phyloP scores from a whole-genome alignment of 2,888 invertebrate genomes.

The Lochmaea crataegi region DNA sequence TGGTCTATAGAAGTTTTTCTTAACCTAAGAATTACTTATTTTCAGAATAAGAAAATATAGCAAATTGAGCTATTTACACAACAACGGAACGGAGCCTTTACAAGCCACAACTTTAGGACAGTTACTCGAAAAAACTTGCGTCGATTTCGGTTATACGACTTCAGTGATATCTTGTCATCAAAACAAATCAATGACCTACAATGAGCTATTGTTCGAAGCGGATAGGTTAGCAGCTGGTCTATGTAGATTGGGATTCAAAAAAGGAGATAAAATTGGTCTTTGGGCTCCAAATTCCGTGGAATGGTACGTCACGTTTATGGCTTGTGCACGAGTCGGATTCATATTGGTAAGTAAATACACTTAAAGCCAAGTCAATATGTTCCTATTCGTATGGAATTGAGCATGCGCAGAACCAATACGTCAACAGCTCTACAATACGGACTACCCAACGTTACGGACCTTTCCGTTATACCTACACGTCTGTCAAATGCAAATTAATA shows the following conservation, averaged over 20 bases:
- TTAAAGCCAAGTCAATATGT: no score
- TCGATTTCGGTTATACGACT: constrained; percentile 68
- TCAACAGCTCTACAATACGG: no score
- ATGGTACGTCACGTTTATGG: constrained; percentile 81
- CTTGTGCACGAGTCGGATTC: constrained; percentile 78
- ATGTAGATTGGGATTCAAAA: constrained; percentile 72
- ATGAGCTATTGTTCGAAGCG: constrained; percentile 67
- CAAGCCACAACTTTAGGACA: constrained; percentile 70
- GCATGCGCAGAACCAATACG: no score
- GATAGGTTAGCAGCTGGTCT: constrained; percentile 80
- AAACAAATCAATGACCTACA: constrained; percentile 68
- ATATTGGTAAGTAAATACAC: constrained; percentile 69
- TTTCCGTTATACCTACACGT: no score
- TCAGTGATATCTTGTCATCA: constrained; percentile 71
- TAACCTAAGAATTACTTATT: neutral
- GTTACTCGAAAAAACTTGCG: constrained; percentile 68
- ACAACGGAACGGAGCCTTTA: constrained; percentile 67
- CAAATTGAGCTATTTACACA: constrained; percentile 67
- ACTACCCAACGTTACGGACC: no score
- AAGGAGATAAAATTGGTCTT: constrained; percentile 81
- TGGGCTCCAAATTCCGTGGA: constrained; percentile 83
- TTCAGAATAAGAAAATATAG: constrained; percentile 36
- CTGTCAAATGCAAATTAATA: no score
- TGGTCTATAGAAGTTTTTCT: no score
- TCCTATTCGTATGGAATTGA: no score